Base-by-base conservation (phyloP, 2,888 invertebrate genomes). In the Spodoptera littoralis region DNA sequence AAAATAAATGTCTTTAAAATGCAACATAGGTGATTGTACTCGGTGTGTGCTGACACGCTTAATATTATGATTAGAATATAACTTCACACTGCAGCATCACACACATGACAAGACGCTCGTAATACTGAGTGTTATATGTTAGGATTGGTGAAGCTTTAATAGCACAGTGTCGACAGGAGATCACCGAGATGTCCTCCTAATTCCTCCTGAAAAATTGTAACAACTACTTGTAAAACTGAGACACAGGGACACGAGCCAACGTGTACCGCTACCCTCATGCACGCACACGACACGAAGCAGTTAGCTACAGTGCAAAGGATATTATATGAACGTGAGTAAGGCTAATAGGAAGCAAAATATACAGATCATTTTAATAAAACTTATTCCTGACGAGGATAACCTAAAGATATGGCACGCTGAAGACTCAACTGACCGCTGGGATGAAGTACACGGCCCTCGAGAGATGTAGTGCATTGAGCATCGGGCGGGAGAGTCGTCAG, bases 121-220 rank as follows among this genome's bases (percentile, higher is more conserved):
- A 82, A 88, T 88, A 89, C 83, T 84, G 88, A 88, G 87, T 82
- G 85, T 83, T 85, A 84, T 82, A 78, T 79, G 76, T 72, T 81
- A 85, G 86, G 80, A 72, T 83, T 80, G 83, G 55, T 67, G 84
- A 81, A 65, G 71, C 77, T 87, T 89, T 95, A 96, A 91, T 96
- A 96, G 90, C 94, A 95, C 92, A 97, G 88, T 82, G 96, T 93
- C 85, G 95, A 95, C 89, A 97, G 95, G 89, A 96, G 94, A 89
- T 95, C 95, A 91, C 96, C 96, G 89, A 96, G 94, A 74, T 96
- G 95, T 86, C 95, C 95, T 88, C 95, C 93, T 88, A 95, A 90
- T 88, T 97, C 96, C 90, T 96, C 96, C 97, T 97, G 96, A 90
- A 96, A 88, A 93, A 91, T 86, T 83, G 85, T 64, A 80, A 90